Evolutionary conservation across 2,113 vertebrate species (phyloP), one percentile per base, ranked within the genome.

Genomic region (Hystrix cristata): DNA sequence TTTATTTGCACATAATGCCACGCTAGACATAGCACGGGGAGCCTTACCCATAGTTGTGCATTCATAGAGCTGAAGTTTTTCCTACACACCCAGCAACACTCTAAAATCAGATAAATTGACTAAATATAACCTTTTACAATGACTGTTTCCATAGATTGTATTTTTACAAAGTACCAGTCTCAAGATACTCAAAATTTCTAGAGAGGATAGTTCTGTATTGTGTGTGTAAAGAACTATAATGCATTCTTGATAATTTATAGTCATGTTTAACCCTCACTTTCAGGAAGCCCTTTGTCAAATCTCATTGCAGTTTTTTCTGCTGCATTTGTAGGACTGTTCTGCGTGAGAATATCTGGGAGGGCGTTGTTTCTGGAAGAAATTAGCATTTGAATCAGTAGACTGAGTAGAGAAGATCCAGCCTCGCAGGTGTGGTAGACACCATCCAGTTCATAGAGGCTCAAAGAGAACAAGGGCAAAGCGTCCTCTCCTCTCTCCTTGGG

Each of bases 161-260:
- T 91, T 78, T 65, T 81, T 53, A 84, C 21, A 89, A 51, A 93
- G 89, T 85, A 80, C 12, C 53, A 55, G 62, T 67, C 34, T 34
- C n/a, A 69, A 87, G 78, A 86, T 10, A n/a, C 64, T 95, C 96
- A 57, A 38, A 87, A 46, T 51, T 82, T 69, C 34, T 29, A 79
- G 43, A 85, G 27, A 92, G 95, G 71, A 51, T 48, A 38, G 43
- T 60, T 90, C 43, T 34, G 9, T 91, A 71, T 79, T 92, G 67
- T 76, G 4, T 96, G 90, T 90, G 27, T 93, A 87, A 97, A 95
- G 87, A 87, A 92, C 65, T 92, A 38, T 34, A 53, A 94, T 48
- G 13, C 72, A 29, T 43, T 29, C 25, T 48, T 76, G 12, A 76
- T 76, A 16, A 48, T 29, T 29, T 48, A 46, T 76, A 76, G 46